Conservation (phyloP, 2,797 vertebrate species). For the Centroberyx gerrardi region DNA sequence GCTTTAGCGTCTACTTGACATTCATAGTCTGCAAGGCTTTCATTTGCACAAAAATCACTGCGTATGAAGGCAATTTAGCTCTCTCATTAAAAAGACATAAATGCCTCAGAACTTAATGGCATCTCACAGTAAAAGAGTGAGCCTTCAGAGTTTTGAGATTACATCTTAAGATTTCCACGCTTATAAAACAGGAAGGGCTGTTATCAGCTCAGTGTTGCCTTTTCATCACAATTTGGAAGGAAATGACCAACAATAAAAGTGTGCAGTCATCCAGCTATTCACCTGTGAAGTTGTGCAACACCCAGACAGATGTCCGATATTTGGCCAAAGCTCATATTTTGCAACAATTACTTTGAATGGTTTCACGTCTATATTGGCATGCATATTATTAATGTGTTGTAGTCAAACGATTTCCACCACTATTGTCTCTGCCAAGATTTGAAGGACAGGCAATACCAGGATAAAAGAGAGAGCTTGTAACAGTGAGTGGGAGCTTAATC, state of each 20-base stretch:
- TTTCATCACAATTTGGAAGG: slow-evolving; percentile 52
- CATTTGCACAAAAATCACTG: slow-evolving; percentile 83
- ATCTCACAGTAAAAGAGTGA: slow-evolving; percentile 75
- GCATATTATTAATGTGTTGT: neutral
- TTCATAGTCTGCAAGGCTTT: slow-evolving; percentile 80
- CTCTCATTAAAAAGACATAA: slow-evolving; percentile 88
- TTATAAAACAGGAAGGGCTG: slow-evolving; percentile 53
- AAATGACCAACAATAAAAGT: slow-evolving; percentile 26
- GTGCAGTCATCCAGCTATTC: slow-evolving; percentile 28
- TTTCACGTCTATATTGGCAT: neutral
- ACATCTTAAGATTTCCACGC: slow-evolving; percentile 73
- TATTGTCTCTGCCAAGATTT: slow-evolving; percentile 2
- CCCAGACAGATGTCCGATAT: slow-evolving; percentile 1
- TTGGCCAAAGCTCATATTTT: slow-evolving; percentile 11
- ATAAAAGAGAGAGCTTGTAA: slow-evolving; percentile 9
- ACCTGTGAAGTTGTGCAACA: slow-evolving; percentile 26
- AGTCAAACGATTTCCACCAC: slow-evolving; percentile 1
- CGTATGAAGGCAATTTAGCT: slow-evolving; percentile 84
- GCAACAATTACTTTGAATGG: slow-evolving; percentile 15
- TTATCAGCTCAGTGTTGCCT: slow-evolving; percentile 48
- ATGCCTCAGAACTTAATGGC: slow-evolving; percentile 82
- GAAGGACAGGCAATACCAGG: neutral
- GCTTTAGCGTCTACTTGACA: slow-evolving; percentile 78
- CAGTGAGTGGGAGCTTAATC: slow-evolving; percentile 40
- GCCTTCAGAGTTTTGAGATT: slow-evolving; percentile 78